phyloP scores from a whole-genome alignment of 2,113 vertebrate species.

The Paracanthobrama guichenoti region DNA sequence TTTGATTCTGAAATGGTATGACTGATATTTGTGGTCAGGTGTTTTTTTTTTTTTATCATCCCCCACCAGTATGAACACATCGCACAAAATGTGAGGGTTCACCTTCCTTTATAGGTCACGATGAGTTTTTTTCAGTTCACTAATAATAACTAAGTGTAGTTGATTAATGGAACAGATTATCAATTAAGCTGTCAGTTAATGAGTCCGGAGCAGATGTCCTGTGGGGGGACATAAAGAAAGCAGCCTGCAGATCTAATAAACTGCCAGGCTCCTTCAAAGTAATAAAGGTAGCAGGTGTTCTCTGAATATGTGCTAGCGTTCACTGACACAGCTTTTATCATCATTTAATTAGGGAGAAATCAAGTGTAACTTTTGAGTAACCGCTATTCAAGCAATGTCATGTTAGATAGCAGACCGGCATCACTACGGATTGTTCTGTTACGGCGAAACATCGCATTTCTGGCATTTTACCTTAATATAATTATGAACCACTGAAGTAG shows the following conservation, averaged over 20 bases:
- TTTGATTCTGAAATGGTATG: not conserved
- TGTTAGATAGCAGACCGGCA: constrained; percentile 2
- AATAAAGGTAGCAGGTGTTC: constrained; percentile 42
- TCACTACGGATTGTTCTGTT: not conserved
- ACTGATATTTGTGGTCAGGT: not conserved
- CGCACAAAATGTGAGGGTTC: not conserved
- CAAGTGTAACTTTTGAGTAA: constrained; percentile 35
- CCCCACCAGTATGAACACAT: not conserved
- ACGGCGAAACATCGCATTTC: not conserved
- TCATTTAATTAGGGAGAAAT: constrained; percentile 26
- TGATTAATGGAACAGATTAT: constrained; percentile 40
- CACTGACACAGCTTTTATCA: constrained; percentile 11
- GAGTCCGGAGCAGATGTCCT: constrained; percentile 33
- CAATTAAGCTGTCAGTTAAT: constrained; percentile 48
- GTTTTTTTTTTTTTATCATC: not conserved
- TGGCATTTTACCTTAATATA: not conserved
- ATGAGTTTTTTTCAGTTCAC: constrained; percentile 31
- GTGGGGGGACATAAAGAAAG: constrained; percentile 29
- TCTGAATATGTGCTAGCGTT: constrained; percentile 14
- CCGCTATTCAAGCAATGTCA: constrained; percentile 17
- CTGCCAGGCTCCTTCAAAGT: not conserved
- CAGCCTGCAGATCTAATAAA: constrained; percentile 18
- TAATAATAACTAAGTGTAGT: constrained; percentile 38
- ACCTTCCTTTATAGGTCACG: not conserved
- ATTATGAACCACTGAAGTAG: not conserved